phyloP scores from a whole-genome alignment of 1,140 invertebrate genomes.

The Formica selysi region DNA sequence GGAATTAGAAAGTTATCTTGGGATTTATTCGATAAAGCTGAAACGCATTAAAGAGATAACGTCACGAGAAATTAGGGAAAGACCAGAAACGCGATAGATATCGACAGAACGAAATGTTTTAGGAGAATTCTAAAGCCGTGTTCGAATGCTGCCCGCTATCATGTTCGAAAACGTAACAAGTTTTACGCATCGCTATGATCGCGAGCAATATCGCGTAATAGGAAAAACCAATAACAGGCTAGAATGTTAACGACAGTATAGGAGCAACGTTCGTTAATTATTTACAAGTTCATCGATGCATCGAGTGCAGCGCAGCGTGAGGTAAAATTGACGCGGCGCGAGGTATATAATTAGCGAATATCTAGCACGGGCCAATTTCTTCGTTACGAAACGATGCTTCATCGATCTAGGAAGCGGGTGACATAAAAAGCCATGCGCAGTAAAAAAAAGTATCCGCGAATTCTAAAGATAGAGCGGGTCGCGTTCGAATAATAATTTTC shows the following conservation, averaged over 20 bases:
- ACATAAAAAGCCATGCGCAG: conserved; percentile 17
- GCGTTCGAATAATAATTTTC: conserved; percentile 15
- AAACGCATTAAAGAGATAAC: conserved; percentile 42
- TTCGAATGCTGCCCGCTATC: background rate
- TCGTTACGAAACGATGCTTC: conserved; percentile 71
- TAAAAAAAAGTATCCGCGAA: conserved; percentile 32
- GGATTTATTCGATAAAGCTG: conserved; percentile 26
- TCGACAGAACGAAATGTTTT: conserved; percentile 48
- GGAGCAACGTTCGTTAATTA: conserved; percentile 76
- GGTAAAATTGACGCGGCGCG: conserved; percentile 70
- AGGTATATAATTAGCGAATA: conserved; percentile 67
- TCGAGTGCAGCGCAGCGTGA: conserved; percentile 67
- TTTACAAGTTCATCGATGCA: conserved; percentile 79
- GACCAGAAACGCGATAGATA: conserved; percentile 45
- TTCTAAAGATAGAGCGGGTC: background rate
- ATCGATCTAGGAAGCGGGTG: conserved; percentile 1
- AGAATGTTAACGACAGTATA: conserved; percentile 72
- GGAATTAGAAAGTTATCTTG: background rate
- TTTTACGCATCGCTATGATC: conserved; percentile 63
- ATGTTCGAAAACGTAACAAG: conserved; percentile 63
- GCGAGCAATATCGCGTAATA: conserved; percentile 68
- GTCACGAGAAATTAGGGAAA: conserved; percentile 42
- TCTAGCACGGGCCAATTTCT: conserved; percentile 70
- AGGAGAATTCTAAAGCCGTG: conserved; percentile 30
- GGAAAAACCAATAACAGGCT: conserved; percentile 72